Base-by-base conservation (phyloP, 2,113 vertebrate genomes). In the Ranitomeya variabilis region DNA sequence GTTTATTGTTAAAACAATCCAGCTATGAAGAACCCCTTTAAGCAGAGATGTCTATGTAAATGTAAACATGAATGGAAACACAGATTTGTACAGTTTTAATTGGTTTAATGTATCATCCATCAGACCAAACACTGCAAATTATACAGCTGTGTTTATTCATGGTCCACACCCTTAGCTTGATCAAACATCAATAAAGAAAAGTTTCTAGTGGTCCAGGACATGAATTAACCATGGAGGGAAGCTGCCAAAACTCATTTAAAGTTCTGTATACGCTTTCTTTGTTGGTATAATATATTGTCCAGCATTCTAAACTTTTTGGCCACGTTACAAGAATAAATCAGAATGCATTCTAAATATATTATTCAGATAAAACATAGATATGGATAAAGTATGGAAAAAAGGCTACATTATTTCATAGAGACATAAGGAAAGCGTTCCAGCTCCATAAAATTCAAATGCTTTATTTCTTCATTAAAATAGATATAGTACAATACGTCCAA, bases 71-170 rank as follows among this genome's bases (percentile, higher is more conserved):
- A 31, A 26, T 21, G 8, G 23, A 26, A 59, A 80, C 77, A 55
- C 19, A 59, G 13, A 26, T 80, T 80, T 80, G 18, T 59, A 80
- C 45, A 21, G n/a, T 59, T 59, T 21, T 55, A 80, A 80, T 80
- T 79, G 54, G 77, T 57, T 80, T 59, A 21, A 16, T 26, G 23
- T 55, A 59, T 80, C 21, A 55, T 55, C 9, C 9, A 78, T 55
- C 54, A 80, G 54, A 18, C 54, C 7, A 15, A 26, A 59, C 6
- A 59, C 14, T 23, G 31, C 54, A 80, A n/a, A 55, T 21, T 21
- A 78, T 18, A 54, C 76, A 78, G 76, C 76, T 78, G 76, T 78
- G 51, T 78, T 78, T 78, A 78, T 55, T 78, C 76, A 78, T 13
- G 37, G 76, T 55, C 14, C 45, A 55, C 76, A n/a, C 76, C 76